phyloP scores from a whole-genome alignment of 2,113 vertebrate species.

The Mola mola region DNA sequence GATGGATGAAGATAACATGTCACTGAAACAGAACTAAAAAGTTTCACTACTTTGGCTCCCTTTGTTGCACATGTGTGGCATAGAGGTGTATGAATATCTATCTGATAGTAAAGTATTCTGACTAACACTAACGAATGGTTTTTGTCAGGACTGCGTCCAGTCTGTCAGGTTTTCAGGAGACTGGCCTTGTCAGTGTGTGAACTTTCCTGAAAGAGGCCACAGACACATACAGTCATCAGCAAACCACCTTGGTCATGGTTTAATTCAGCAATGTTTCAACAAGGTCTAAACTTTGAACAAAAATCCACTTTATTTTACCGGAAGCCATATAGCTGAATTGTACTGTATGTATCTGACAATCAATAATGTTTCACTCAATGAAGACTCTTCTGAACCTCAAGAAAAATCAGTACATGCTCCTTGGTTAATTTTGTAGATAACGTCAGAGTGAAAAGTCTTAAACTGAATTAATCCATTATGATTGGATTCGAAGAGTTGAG shows the following conservation, averaged over 20 bases:
- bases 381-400: slow-evolving; percentile 49
- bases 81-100: slow-evolving; percentile 6
- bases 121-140: slow-evolving; percentile 38
- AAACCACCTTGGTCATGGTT: slow-evolving; percentile 1
- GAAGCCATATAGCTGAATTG: slow-evolving; percentile 5
- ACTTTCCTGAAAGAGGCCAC: slow-evolving; percentile 12
- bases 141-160: slow-evolving; percentile 14
- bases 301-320: too few species aligned
- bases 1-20: slow-evolving; percentile 32
- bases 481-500: too few species aligned
- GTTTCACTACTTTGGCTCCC: slow-evolving; percentile 11
- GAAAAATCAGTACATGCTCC: neutral
- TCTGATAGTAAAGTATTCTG: neutral
- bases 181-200: slow-evolving; percentile 4
- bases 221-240: slow-evolving; percentile 19
- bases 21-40: slow-evolving; percentile 3
- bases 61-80: slow-evolving; percentile 15
- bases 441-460: neutral
- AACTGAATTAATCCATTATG: too few species aligned
- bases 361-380: slow-evolving; percentile 6
- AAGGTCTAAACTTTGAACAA: neutral
- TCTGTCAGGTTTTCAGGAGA: slow-evolving; percentile 19
- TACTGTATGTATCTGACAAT: slow-evolving; percentile 36
- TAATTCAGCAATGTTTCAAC: neutral
- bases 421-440: neutral